Evolutionary conservation across 2,113 vertebrate genomes (phyloP).

Genomic region (Thinocorus orbignyianus): DNA sequence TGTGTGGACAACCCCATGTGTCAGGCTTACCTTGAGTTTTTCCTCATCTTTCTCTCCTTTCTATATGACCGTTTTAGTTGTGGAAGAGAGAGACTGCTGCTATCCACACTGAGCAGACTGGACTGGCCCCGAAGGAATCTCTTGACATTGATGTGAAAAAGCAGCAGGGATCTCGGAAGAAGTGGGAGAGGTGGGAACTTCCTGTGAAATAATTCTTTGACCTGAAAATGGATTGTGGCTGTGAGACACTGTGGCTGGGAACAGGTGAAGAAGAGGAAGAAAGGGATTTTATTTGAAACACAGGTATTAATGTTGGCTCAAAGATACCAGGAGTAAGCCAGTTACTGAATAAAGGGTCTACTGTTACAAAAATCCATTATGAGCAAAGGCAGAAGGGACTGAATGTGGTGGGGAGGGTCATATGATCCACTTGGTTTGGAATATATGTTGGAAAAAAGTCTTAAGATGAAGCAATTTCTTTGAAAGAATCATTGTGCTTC

Average conservation of each 20-base stretch:
- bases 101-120: neutral
- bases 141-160: neutral
- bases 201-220: neutral
- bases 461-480: neutral
- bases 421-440: neutral
- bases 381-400: neutral
- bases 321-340: neutral
- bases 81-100: constrained; percentile 10
- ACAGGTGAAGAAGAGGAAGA: neutral
- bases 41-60: neutral
- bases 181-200: neutral
- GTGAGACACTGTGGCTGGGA: neutral
- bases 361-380: neutral
- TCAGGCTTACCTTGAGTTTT: neutral
- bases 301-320: neutral
- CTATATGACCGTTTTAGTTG: neutral
- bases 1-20: neutral
- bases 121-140: neutral
- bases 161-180: neutral
- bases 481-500: neutral
- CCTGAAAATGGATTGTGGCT: neutral
- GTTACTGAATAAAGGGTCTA: neutral
- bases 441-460: neutral
- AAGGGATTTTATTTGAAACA: neutral
- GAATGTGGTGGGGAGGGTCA: neutral